phyloP scores from a whole-genome alignment of 2,888 invertebrate genomes.

The Athetis lepigone region DNA sequence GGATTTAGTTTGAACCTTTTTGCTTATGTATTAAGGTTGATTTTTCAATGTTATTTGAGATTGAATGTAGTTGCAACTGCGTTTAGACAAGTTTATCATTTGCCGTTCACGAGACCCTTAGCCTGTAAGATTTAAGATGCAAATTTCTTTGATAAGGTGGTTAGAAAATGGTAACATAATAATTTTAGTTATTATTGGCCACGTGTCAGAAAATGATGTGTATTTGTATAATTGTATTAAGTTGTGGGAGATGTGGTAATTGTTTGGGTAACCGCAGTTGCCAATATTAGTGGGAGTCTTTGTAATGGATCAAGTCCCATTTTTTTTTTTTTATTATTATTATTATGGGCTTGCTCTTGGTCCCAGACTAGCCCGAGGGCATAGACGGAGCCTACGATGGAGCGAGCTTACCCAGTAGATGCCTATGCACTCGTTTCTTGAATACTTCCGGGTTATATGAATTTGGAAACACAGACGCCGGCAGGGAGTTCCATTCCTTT shows the following conservation, averaged over 20 bases:
- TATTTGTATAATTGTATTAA: conserved; percentile 64
- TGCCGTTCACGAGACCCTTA: background rate
- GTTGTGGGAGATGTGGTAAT: conserved; percentile 45
- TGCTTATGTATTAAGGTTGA: rapidly evolving
- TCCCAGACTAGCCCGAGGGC: too few relatives aligned
- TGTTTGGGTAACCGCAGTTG: conserved; percentile 15
- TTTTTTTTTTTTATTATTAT: too few relatives aligned
- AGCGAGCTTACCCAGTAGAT: too few relatives aligned
- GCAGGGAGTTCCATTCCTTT: too few relatives aligned
- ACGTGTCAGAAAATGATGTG: conserved; percentile 59
- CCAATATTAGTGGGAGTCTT: conserved; percentile 12
- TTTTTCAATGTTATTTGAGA: background rate
- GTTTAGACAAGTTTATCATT: background rate
- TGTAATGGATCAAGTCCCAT: conserved; percentile 3
- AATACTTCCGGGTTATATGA: too few relatives aligned
- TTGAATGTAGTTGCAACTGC: background rate
- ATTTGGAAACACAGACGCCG: too few relatives aligned
- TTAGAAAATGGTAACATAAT: conserved; percentile 6
- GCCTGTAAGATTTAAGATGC: rapidly evolving
- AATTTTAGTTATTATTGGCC: conserved; percentile 59
- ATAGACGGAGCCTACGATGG: too few relatives aligned
- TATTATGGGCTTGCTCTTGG: too few relatives aligned
- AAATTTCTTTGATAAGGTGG: background rate
- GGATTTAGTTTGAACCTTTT: background rate
- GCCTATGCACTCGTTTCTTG: too few relatives aligned